Percentiles rank a stretch among this genome's conserved stretches.
Evolutionary conservation across 2,888 invertebrate species (phyloP).

Genomic region (Nudaria mundana): DNA sequence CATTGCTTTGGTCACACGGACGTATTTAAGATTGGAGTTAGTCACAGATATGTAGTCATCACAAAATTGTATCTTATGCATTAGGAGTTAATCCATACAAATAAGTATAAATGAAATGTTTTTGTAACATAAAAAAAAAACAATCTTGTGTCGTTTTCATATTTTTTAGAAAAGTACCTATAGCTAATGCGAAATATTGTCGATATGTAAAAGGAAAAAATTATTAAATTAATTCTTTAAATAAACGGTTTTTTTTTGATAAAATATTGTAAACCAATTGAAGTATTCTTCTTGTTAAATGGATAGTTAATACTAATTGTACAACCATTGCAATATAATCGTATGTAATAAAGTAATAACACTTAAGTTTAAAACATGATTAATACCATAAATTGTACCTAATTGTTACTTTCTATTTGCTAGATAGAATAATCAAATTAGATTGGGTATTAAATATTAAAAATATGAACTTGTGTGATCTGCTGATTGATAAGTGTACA

Average conservation of each 20-base stretch:
- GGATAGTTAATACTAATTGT: slow-evolving; percentile 66
- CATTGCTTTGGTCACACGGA: slow-evolving; percentile 37
- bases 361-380: slow-evolving; percentile 56
- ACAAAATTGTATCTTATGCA: slow-evolving; percentile 68
- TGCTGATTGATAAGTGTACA: slow-evolving; percentile 43
- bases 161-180: slow-evolving; percentile 67
- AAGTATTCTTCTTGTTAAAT: slow-evolving; percentile 70
- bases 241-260: slow-evolving; percentile 59
- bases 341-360: slow-evolving; percentile 66
- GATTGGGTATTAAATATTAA: slow-evolving; percentile 66
- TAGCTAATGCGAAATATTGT: slow-evolving; percentile 65
- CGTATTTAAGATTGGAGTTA: slow-evolving; percentile 61
- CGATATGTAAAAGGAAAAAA: slow-evolving; percentile 53
- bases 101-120: slow-evolving; percentile 65
- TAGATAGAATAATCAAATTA: slow-evolving; percentile 81
- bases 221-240: slow-evolving; percentile 54
- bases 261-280: slow-evolving; percentile 67
- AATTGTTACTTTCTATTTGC: slow-evolving; percentile 80
- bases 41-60: slow-evolving; percentile 72
- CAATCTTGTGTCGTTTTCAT: slow-evolving; percentile 75
- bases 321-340: slow-evolving; percentile 68
- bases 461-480: slow-evolving; percentile 63
- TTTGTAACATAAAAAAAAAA: slow-evolving; percentile 55
- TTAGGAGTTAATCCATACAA: slow-evolving; percentile 64
- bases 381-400: slow-evolving; percentile 74